These are phyloP conservation scores for Cebuella pygmaea DNA, from an alignment of 2,797 vertebrate genomes.

Conservation along the genomic window DNA sequence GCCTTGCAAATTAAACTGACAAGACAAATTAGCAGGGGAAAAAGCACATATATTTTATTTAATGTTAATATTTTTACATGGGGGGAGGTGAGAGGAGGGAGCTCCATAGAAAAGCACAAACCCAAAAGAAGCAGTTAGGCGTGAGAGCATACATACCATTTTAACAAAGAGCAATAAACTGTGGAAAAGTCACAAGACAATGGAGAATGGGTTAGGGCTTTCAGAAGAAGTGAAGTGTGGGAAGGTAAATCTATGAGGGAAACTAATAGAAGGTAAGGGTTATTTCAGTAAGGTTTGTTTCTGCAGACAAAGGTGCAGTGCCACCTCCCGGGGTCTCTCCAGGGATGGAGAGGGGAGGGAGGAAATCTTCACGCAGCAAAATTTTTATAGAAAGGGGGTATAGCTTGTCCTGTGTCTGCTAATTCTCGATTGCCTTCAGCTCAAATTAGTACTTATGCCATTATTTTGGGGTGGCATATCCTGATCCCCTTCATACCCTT, in stretches of 20 bases:
- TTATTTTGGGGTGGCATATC: not conserved
- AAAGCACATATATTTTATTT: not conserved
- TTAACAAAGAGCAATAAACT: not conserved
- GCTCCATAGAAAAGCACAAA: not conserved
- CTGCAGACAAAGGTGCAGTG: not conserved
- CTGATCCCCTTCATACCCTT: not conserved
- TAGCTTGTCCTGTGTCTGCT: not conserved
- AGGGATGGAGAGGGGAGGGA: not conserved
- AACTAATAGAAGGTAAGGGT: not conserved
- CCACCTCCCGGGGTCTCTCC: not conserved
- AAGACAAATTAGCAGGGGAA: not conserved
- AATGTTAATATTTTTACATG: not conserved
- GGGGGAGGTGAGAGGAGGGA: rapidly evolving
- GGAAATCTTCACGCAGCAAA: not conserved
- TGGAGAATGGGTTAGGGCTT: not conserved
- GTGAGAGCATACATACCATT: not conserved
- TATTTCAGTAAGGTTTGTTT: not conserved
- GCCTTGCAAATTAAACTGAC: not conserved
- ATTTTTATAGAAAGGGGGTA: not conserved
- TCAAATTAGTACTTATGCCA: not conserved
- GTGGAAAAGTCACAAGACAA: not conserved
- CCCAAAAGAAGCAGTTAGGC: not conserved
- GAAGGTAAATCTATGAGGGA: not conserved
- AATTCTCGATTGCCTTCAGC: not conserved
- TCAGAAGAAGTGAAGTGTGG: not conserved